These are phyloP conservation scores for Acrocephalus scirpaceus DNA, from an alignment of 2,797 vertebrate genomes.

Conservation along the genomic window DNA sequence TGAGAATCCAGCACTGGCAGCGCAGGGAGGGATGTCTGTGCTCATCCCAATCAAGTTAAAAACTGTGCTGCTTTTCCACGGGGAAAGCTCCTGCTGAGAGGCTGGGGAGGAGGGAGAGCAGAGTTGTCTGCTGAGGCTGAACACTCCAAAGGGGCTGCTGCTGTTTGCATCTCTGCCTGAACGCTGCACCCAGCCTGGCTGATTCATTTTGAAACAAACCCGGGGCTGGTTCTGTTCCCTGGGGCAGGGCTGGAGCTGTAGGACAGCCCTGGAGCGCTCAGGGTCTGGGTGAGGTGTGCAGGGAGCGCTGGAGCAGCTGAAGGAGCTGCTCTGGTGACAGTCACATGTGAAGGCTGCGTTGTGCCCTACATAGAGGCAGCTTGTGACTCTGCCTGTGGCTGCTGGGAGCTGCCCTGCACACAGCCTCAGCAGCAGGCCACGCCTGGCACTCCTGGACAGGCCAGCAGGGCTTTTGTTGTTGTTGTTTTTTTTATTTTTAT, in stretches of 20 bases:
- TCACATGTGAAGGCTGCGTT: background rate
- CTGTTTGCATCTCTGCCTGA: background rate
- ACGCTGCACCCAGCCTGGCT: background rate
- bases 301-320: background rate
- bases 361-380: background rate
- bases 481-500: background rate
- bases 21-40: background rate
- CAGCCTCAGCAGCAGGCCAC: background rate
- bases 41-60: background rate
- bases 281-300: background rate
- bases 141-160: background rate
- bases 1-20: background rate
- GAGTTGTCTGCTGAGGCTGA: background rate
- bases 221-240: background rate
- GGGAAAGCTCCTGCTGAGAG: background rate
- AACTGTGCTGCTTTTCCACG: background rate
- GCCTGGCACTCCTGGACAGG: background rate
- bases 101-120: background rate
- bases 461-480: background rate
- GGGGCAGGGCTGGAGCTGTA: background rate
- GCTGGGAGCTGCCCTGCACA: background rate
- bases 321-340: constrained; percentile 24
- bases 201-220: background rate
- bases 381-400: background rate
- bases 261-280: background rate